Evolutionary conservation across 1,140 invertebrate genomes (phyloP), one percentile per base, ranked within the genome.

Genomic region (Hypothenemus hampei): DNA sequence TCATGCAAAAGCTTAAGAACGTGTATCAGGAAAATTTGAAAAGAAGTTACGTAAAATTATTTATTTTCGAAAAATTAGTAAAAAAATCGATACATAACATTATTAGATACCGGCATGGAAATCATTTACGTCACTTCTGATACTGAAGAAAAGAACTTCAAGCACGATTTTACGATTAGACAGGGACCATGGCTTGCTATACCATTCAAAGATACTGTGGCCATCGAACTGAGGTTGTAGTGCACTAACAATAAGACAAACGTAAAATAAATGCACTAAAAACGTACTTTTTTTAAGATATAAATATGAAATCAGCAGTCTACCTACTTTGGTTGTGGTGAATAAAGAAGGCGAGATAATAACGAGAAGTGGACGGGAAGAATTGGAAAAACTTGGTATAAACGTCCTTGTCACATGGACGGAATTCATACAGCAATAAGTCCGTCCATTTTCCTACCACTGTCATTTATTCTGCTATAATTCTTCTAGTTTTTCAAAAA

Each of bases 181-280:
- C 56, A 58, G n/a, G 59, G 59, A 37, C 55, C 59, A 1, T 61
- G 59, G 59, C 24, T 47, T 18, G 59, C 59, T 4, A 46, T 61
- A 15, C 55, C 59, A 2, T 58, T 58, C 16, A 49, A 37, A 37
- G 15, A 31, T 19, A 13, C 44, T 1, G 44, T 46, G 6, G 44
- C 44, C 20, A 29, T 33, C 10, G 24, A 29, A 46, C 16, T 29
- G 11, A 46, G 44, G 44, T 16, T 15, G 11, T 16, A 3, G 3
- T 18, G 36, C 26, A 3, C 3, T 11, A 31, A n/a, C n/a, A n/a
- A n/a, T n/a, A n/a, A n/a, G n/a, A n/a, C n/a, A n/a, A n/a, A n/a
- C n/a, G n/a, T n/a, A n/a, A n/a, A n/a, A n/a, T n/a, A n/a, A n/a
- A n/a, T n/a, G 26, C 3, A 31, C 26, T 1, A 1, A 13, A 39